Percentiles rank a stretch among this genome's conserved stretches.
These are phyloP conservation scores for Karalla daura DNA, from an alignment of 2,797 vertebrate species.

Conservation along the genomic window DNA sequence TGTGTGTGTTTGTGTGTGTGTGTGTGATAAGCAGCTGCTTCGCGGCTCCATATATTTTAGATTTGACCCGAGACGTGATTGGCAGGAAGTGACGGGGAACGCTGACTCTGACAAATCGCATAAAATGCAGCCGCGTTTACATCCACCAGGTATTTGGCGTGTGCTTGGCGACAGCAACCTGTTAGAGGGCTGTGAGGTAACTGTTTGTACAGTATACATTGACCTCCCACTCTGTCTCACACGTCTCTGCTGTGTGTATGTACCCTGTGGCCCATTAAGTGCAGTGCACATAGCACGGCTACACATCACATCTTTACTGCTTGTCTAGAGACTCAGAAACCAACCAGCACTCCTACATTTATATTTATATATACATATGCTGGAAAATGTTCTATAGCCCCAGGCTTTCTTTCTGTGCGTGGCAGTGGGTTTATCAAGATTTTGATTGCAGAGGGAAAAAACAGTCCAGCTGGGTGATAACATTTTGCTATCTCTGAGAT, in stretches of 20 bases:
- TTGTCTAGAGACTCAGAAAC: background rate
- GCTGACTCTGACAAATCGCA: background rate
- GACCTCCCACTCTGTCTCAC: background rate
- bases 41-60: slow-evolving; percentile 8
- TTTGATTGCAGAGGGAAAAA: background rate
- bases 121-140: background rate
- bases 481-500: too few species aligned
- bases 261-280: background rate
- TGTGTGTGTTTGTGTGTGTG: background rate
- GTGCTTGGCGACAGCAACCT: background rate
- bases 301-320: background rate
- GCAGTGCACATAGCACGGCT: background rate
- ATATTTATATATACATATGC: too few species aligned
- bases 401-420: background rate
- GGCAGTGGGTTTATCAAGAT: background rate
- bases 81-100: too few species aligned
- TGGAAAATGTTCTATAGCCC: background rate
- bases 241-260: background rate
- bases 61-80: slow-evolving; percentile 5
- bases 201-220: background rate
- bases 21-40: slow-evolving; percentile 4
- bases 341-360: background rate
- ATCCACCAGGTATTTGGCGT: background rate
- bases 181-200: background rate
- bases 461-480: background rate